Evolutionary conservation across 2,888 invertebrate genomes (phyloP).

Genomic region (Thera britannica): DNA sequence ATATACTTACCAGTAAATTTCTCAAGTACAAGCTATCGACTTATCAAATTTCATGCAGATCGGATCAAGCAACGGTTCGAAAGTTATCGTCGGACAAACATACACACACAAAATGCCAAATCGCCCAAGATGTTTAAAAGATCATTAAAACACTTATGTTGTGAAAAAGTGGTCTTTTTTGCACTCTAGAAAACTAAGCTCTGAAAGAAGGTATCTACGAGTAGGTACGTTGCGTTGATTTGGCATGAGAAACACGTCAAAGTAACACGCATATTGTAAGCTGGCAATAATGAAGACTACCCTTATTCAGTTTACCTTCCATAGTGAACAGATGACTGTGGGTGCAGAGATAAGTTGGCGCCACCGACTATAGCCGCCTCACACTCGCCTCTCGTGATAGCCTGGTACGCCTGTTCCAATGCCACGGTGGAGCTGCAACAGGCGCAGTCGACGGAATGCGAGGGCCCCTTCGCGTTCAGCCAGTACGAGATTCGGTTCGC

Average conservation of each 20-base stretch:
- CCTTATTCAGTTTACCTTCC: constrained; percentile 35
- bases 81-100: too few relatives aligned
- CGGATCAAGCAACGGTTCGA: too few relatives aligned
- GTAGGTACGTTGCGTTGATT: too few relatives aligned
- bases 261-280: neutral
- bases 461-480: constrained; percentile 63
- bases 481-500: constrained; percentile 66
- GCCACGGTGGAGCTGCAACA: constrained; percentile 55
- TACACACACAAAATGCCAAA: too few relatives aligned
- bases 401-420: constrained; percentile 55
- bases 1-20: too few relatives aligned
- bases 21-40: too few relatives aligned
- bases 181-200: too few relatives aligned
- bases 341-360: constrained; percentile 56
- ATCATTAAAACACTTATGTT: too few relatives aligned
- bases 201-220: too few relatives aligned
- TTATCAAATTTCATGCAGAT: too few relatives aligned
- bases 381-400: constrained; percentile 57
- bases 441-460: constrained; percentile 52
- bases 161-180: too few relatives aligned
- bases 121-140: too few relatives aligned
- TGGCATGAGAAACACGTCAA: neutral
- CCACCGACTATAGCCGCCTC: constrained; percentile 85
- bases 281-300: neutral
- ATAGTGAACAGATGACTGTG: constrained; percentile 61